Conservation (phyloP, 2,113 vertebrate species). For the Trachemys scripta region DNA sequence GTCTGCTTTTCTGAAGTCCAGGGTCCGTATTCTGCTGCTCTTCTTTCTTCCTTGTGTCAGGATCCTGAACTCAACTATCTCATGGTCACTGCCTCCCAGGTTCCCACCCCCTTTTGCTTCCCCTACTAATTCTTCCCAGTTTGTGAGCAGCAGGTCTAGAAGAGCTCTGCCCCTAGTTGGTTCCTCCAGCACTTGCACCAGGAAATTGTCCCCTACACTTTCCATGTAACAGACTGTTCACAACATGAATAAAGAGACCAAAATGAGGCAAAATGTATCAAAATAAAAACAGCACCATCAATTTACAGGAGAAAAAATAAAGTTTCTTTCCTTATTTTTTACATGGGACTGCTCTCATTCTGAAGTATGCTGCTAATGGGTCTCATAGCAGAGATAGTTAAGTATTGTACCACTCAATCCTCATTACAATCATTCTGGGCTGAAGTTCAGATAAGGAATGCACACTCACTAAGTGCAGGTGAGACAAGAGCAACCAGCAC, state of each 20-base stretch:
- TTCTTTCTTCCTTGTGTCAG: too few species aligned
- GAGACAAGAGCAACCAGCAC: too few species aligned
- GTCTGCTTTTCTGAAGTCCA: too few species aligned
- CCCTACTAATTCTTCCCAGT: too few species aligned
- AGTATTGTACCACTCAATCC: neutral
- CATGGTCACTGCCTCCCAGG: too few species aligned
- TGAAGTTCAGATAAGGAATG: neutral
- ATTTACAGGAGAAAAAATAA: neutral
- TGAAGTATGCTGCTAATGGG: neutral
- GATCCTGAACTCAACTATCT: too few species aligned
- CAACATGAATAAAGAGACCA: neutral
- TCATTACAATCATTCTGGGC: neutral
- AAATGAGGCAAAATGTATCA: neutral
- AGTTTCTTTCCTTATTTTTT: neutral
- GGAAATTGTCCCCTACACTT: too few species aligned
- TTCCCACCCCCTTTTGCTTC: too few species aligned
- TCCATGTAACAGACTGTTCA: neutral
- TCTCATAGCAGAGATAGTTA: neutral
- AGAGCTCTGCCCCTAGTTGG: too few species aligned
- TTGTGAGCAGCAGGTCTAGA: too few species aligned
- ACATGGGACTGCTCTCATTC: neutral
- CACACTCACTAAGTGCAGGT: neutral
- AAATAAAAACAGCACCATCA: neutral
- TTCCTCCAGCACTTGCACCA: too few species aligned
- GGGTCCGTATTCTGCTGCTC: too few species aligned